phyloP scores from a whole-genome alignment of 2,888 invertebrate genomes.

The Macropis europaea region DNA sequence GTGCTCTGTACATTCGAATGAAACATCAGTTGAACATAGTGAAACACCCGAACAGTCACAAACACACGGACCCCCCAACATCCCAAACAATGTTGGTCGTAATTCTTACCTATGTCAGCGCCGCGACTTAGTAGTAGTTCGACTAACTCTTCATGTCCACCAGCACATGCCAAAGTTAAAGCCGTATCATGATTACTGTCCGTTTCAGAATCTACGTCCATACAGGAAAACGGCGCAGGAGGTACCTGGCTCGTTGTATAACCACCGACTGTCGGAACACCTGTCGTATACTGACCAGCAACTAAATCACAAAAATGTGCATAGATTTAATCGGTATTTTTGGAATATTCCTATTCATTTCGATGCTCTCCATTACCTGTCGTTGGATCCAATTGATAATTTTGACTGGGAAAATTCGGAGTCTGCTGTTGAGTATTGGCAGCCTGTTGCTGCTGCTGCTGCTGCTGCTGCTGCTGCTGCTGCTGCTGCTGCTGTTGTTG shows the following conservation, averaged over 20 bases:
- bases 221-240: constrained; percentile 85
- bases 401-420: constrained; percentile 78
- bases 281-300: constrained; percentile 69
- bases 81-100: not conserved
- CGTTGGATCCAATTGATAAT: constrained; percentile 81
- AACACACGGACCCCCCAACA: too few species aligned
- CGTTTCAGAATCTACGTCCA: constrained; percentile 98
- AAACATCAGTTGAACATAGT: not conserved
- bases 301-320: constrained; percentile 48
- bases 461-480: constrained; percentile 71
- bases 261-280: constrained; percentile 64
- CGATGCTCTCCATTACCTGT: constrained; percentile 77
- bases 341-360: too few species aligned
- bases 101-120: constrained; percentile 88
- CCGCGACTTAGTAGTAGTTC: constrained; percentile 94
- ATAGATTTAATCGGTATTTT: too few species aligned
- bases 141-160: constrained; percentile 97
- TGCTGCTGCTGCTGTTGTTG: too few species aligned
- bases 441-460: constrained; percentile 60
- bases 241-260: constrained; percentile 75
- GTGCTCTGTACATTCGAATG: constrained; percentile 88
- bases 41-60: too few species aligned
- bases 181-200: constrained; percentile 99
- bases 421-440: constrained; percentile 66
- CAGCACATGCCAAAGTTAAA: constrained; percentile 97